These are phyloP conservation scores for human (Homo sapiens) DNA, from an alignment of 2,113 vertebrate species.

Conservation along the genomic window DNA sequence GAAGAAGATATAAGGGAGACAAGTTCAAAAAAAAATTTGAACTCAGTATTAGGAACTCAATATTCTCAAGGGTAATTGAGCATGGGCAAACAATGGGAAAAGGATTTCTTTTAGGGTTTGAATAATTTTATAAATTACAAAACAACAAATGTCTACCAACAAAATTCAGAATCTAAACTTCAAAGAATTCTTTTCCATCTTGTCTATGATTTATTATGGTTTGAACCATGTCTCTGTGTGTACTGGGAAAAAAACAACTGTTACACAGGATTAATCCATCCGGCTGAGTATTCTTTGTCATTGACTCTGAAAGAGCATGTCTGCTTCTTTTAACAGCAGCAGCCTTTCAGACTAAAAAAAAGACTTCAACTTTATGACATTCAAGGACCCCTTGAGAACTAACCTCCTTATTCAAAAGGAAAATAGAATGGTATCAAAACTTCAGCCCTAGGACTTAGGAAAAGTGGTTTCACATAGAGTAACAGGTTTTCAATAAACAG, in stretches of 20 bases:
- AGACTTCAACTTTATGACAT: neutral
- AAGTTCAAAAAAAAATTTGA: neutral
- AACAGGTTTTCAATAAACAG: neutral
- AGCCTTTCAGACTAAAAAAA: neutral
- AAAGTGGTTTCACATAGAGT: neutral
- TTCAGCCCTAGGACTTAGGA: neutral
- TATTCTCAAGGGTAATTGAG: neutral
- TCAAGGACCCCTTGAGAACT: neutral
- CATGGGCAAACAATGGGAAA: neutral
- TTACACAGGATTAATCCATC: neutral
- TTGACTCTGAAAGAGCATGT: neutral
- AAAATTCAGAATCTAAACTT: conserved; percentile 34
- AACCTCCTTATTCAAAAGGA: neutral
- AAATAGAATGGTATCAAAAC: neutral
- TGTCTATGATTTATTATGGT: conserved; percentile 27
- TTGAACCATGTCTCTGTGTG: neutral
- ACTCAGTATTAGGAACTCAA: neutral
- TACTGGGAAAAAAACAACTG: neutral
- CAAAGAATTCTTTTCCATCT: conserved; percentile 28
- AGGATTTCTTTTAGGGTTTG: neutral
- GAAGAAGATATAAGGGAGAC: neutral
- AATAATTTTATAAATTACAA: conserved; percentile 11
- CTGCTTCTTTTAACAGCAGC: conserved; percentile 38
- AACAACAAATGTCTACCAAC: neutral
- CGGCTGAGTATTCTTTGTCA: neutral